These are phyloP conservation scores for Diuraphis noxia DNA, from an alignment of 1,140 invertebrate genomes.

Conservation along the genomic window DNA sequence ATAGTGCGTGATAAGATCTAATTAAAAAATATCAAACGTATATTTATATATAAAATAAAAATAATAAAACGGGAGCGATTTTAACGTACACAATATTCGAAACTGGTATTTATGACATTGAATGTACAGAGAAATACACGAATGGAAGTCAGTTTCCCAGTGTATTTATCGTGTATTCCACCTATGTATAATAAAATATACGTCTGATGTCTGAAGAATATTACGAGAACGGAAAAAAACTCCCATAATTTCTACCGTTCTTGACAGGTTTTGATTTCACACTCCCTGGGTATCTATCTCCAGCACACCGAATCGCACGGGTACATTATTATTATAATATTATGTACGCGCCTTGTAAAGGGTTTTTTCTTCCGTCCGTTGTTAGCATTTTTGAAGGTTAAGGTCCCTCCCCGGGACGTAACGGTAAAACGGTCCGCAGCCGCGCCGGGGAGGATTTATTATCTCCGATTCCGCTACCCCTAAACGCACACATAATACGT, in stretches of 20 bases:
- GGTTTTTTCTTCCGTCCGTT: conserved; percentile 17
- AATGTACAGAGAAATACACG: conserved; percentile 3
- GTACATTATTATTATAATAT: neutral
- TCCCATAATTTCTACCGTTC: conserved; percentile 48
- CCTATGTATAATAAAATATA: neutral
- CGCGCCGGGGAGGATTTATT: conserved; percentile 32
- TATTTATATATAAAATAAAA: neutral
- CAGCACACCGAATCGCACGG: neutral
- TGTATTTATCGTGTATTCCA: neutral
- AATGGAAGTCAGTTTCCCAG: conserved; percentile 17
- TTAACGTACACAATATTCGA: conserved; percentile 38
- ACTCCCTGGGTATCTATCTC: conserved; percentile 48
- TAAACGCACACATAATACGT: neutral
- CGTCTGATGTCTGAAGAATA: neutral
- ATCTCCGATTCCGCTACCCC: conserved; percentile 34
- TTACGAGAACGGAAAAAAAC: conserved; percentile 8
- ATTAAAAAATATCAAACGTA: conserved; percentile 40
- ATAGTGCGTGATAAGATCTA: conserved; percentile 52
- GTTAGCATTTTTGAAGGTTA: conserved; percentile 38
- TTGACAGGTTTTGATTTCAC: conserved; percentile 48
- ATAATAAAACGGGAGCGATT: conserved; percentile 44
- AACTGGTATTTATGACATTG: conserved; percentile 43
- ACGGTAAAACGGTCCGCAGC: conserved; percentile 46
- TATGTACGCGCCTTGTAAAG: neutral
- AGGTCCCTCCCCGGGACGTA: conserved; percentile 29